A percentile compares a stretch with the other conserved stretches of the same genome.
Evolutionary conservation across 2,113 vertebrate genomes (phyloP).

Genomic region (Microtus oregoni): DNA sequence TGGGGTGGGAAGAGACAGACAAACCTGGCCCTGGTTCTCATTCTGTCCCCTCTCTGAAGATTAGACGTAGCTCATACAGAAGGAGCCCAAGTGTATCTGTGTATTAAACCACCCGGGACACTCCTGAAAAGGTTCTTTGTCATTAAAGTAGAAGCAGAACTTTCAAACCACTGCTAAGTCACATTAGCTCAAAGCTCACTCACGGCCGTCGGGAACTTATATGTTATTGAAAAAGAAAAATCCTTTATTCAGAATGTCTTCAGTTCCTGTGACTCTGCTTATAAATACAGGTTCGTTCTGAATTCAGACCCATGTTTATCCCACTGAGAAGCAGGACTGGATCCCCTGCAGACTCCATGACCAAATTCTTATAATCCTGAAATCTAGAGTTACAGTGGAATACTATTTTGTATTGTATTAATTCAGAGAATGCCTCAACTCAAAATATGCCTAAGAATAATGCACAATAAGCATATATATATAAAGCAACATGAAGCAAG

Average conservation of each 20-base stretch:
- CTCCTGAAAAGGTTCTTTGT: background rate
- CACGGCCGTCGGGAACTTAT: background rate
- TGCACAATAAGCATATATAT: background rate
- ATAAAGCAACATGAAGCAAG: background rate
- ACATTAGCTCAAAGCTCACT: background rate
- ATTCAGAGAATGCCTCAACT: background rate
- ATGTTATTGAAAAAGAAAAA: background rate
- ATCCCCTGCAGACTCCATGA: background rate
- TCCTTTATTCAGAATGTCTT: background rate
- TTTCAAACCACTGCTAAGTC: constrained; percentile 9
- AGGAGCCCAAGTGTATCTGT: background rate
- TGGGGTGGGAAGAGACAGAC: background rate
- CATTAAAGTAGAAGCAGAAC: background rate
- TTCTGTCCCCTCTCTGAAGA: background rate
- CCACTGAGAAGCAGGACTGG: background rate
- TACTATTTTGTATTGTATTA: background rate
- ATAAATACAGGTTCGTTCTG: background rate
- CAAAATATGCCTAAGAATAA: background rate
- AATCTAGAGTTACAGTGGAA: background rate
- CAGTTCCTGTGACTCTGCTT: background rate
- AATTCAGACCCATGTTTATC: background rate
- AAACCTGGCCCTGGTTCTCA: too few species aligned
- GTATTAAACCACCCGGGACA: background rate
- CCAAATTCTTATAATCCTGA: background rate
- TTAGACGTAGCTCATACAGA: background rate